Conservation (phyloP, 2,113 vertebrate genomes). For the Podilymbus podiceps region DNA sequence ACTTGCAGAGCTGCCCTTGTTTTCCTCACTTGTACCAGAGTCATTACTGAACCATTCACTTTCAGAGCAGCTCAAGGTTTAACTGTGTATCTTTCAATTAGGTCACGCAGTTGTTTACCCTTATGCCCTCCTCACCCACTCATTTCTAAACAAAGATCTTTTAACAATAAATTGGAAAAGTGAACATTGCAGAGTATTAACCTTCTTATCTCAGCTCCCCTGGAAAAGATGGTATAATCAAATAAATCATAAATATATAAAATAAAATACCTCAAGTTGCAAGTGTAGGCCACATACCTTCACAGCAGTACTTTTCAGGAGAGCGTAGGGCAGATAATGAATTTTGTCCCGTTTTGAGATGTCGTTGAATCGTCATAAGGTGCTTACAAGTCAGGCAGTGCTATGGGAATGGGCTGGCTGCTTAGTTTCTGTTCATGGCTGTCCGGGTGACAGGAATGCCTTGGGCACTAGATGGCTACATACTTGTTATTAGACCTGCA, state of each 20-base stretch:
- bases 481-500: not conserved
- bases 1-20: not conserved
- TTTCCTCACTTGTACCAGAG: not conserved
- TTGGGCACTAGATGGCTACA: not conserved
- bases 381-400: not conserved
- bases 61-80: not conserved
- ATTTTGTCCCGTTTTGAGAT: conserved; percentile 8
- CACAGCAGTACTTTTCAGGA: not conserved
- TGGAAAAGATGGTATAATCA: not conserved
- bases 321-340: not conserved
- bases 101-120: not conserved
- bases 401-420: not conserved
- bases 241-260: not conserved
- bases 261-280: not conserved
- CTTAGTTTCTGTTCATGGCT: not conserved
- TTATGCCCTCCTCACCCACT: not conserved
- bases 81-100: not conserved
- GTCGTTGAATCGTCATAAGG: not conserved
- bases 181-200: not conserved
- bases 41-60: not conserved
- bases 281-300: not conserved
- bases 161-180: not conserved
- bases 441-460: not conserved
- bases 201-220: not conserved
- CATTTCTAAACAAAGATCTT: not conserved